Percentiles rank a stretch among this genome's conserved stretches.
Evolutionary conservation across 2,113 vertebrate genomes (phyloP).

Genomic region (Clarias gariepinus): DNA sequence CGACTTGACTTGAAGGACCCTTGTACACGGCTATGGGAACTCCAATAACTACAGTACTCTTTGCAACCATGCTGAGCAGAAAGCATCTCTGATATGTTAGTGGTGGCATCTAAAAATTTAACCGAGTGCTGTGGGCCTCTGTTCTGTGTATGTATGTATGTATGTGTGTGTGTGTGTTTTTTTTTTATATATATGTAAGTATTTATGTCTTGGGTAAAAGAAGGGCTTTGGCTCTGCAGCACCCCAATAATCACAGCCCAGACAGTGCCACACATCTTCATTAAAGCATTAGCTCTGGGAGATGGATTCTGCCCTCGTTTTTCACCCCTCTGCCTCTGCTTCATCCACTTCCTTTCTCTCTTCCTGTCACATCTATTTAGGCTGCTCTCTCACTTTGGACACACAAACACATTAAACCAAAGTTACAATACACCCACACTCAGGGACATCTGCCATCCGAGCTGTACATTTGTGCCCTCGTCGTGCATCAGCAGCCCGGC

Average conservation of each 20-base stretch:
- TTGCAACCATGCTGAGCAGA: background rate
- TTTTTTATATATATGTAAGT: constrained; percentile 6
- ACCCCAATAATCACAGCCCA: constrained; percentile 66
- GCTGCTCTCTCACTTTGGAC: constrained; percentile 29
- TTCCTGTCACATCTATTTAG: constrained; percentile 55
- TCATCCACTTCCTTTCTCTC: constrained; percentile 45
- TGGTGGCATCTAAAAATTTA: background rate
- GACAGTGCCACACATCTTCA: constrained; percentile 71
- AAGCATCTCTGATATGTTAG: background rate
- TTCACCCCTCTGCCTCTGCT: constrained; percentile 46
- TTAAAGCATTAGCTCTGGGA: constrained; percentile 70
- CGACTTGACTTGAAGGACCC: no score
- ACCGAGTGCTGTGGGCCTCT: constrained; percentile 1
- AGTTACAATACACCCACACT: constrained; percentile 30
- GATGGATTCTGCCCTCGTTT: constrained; percentile 61
- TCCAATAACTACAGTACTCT: background rate
- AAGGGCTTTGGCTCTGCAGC: constrained; percentile 52
- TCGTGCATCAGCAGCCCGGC: constrained; percentile 63
- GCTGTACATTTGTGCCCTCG: constrained; percentile 60
- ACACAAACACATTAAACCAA: constrained; percentile 16
- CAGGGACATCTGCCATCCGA: constrained; percentile 36
- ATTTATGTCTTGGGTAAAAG: constrained; percentile 25
- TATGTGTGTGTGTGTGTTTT: constrained; percentile 1
- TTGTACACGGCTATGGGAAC: background rate
- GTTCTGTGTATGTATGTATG: background rate